A percentile compares a stretch with the other conserved stretches of the same genome.
phyloP scores from a whole-genome alignment of 2,888 invertebrate species.

The Rhabditophanes sp. region DNA sequence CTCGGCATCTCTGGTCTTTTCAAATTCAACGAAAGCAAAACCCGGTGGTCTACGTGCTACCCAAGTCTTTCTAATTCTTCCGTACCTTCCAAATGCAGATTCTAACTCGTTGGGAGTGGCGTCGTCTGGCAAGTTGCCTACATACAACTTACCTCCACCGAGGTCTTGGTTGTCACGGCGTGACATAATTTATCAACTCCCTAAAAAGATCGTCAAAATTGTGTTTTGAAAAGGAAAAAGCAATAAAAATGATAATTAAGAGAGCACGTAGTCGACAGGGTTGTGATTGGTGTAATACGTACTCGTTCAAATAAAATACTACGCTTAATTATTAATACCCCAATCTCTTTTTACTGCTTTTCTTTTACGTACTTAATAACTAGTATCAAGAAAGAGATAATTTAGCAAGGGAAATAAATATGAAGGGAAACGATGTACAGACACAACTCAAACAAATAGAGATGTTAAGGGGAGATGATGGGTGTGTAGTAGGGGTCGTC shows the following conservation, averaged over 20 bases:
- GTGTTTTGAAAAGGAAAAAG: background rate
- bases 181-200: slow-evolving; percentile 3
- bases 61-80: slow-evolving; percentile 76
- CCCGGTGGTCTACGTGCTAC: slow-evolving; percentile 78
- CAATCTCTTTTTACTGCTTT: no score
- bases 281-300: background rate
- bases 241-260: background rate
- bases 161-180: slow-evolving; percentile 6
- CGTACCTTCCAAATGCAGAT: slow-evolving; percentile 70
- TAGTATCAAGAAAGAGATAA: no score
- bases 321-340: no score
- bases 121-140: slow-evolving; percentile 74
- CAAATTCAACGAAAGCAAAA: slow-evolving; percentile 48
- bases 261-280: slow-evolving; percentile 1
- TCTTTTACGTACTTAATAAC: no score
- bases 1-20: slow-evolving; percentile 59
- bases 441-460: no score
- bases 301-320: background rate
- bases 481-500: no score
- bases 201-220: no score
- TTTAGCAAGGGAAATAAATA: no score
- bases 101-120: slow-evolving; percentile 56
- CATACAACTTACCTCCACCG: slow-evolving; percentile 60
- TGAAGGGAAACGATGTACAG: no score
- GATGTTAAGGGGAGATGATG: no score